Evolutionary conservation across 2,888 invertebrate genomes (phyloP), one percentile per base, ranked within the genome.

Genomic region (Adela reaumurella): DNA sequence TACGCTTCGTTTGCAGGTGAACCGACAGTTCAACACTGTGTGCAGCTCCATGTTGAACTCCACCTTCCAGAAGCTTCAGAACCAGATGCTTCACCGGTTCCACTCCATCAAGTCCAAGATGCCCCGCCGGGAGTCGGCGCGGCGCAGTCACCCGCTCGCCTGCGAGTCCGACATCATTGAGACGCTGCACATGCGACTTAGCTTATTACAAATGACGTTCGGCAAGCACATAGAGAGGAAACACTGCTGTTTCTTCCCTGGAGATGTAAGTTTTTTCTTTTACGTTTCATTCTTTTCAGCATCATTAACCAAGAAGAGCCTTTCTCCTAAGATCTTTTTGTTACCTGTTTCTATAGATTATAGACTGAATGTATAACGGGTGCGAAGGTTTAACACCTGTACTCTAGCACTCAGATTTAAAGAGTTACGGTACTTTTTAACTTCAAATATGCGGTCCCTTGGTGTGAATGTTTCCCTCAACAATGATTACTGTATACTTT

Each of bases 231-330:
- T 96, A 64, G 94, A 95, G 67, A 83, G 92, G 59, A 92, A 91
- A 64, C 90, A 94, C 63, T 93, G 93, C 67, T 95, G 94, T 73
- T 96, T 96, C 71, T 95, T 96, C 64, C 93, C 95, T 45, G 95
- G 95, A 69, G 94, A 93, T 83, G 92, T 92, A 79, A 81, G 70
- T 67, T 51, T 48, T 45, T 49, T 49, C 24, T 35, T 49, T 45
- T 28, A 29, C 19, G 14, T 24, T 24, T 24, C 5, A 6, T 8
- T 24, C 24, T 24, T 6, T 6, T 24, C 24, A 6, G 24, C 24
- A 6, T 24, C 24, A 6, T 24, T 24, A 24, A 24, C 24, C n/a
- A n/a, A n/a, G n/a, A n/a, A n/a, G n/a, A n/a, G n/a, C n/a, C n/a
- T n/a, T n/a, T n/a, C n/a, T n/a, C n/a, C n/a, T n/a, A n/a, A n/a